Conservation (phyloP, 2,113 vertebrate genomes). For the Lepus americanus region DNA sequence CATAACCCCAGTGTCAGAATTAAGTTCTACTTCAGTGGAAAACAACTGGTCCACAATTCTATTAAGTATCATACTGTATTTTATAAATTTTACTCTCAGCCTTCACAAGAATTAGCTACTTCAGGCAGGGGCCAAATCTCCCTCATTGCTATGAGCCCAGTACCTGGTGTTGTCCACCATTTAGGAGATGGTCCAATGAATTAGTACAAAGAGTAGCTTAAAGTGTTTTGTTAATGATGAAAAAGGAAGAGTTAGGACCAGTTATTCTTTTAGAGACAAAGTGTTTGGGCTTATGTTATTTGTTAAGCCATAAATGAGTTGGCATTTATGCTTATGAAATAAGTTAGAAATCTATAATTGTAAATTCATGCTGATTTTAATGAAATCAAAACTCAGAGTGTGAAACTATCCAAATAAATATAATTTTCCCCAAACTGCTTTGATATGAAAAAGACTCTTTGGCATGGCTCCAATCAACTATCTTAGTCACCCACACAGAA, state of each 20-base stretch:
- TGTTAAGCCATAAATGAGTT: constrained; percentile 78
- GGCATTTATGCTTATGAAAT: constrained; percentile 77
- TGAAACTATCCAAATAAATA: constrained; percentile 83
- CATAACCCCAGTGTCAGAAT: background rate
- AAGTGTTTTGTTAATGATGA: constrained; percentile 26
- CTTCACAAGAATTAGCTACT: constrained; percentile 5
- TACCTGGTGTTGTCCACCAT: background rate
- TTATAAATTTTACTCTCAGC: background rate
- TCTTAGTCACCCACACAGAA: constrained; percentile 82
- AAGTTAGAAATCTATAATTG: constrained; percentile 81
- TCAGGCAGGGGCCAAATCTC: background rate
- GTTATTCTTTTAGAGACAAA: constrained; percentile 57
- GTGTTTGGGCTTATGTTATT: constrained; percentile 70
- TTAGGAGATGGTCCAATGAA: background rate
- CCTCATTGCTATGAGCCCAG: background rate
- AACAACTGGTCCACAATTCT: background rate
- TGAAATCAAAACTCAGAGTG: constrained; percentile 83
- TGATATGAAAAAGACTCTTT: constrained; percentile 79
- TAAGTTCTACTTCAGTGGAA: background rate
- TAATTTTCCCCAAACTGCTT: constrained; percentile 82
- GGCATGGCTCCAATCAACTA: constrained; percentile 79
- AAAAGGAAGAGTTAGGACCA: background rate
- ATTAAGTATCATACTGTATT: background rate
- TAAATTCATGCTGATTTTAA: constrained; percentile 82
- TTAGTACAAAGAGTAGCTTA: constrained; percentile 18